Conservation (phyloP, 2,113 vertebrate species). For the Rhinolophus sinicus region DNA sequence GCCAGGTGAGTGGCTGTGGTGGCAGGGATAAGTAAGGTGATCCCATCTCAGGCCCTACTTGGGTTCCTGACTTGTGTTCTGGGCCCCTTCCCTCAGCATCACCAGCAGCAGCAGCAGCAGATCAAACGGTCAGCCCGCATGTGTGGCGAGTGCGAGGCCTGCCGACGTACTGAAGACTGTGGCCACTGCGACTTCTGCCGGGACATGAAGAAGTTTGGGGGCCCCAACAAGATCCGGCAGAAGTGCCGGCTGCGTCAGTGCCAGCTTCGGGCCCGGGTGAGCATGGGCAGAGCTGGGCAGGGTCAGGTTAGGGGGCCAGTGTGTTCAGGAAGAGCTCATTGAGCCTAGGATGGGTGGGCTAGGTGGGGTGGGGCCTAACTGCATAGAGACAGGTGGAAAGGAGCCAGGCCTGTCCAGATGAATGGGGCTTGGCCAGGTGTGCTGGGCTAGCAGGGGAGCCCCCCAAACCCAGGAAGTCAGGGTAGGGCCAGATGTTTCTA, state of each 20-base stretch:
- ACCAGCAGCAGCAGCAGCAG: constrained; percentile 77
- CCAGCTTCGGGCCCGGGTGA: constrained; percentile 94
- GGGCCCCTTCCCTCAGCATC: constrained; percentile 17
- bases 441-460: not conserved
- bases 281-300: constrained; percentile 63
- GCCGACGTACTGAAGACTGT: constrained; percentile 94
- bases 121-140: constrained; percentile 95
- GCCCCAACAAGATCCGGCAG: constrained; percentile 97
- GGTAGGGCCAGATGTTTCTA: not conserved
- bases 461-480: not conserved
- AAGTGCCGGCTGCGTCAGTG: constrained; percentile 96
- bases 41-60: not conserved
- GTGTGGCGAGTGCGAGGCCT: constrained; percentile 97
- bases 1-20: constrained; percentile 70
- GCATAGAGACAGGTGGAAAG: not conserved
- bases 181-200: constrained; percentile 97
- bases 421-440: not conserved
- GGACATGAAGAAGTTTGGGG: constrained; percentile 99
- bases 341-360: not conserved
- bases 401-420: not conserved
- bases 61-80: not conserved
- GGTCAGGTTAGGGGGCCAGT: not conserved
- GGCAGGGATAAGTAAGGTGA: not conserved
- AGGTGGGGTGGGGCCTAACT: not conserved
- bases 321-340: constrained; percentile 6